Conservation (phyloP, 2,888 invertebrate genomes). For the Lycaena phlaeas region DNA sequence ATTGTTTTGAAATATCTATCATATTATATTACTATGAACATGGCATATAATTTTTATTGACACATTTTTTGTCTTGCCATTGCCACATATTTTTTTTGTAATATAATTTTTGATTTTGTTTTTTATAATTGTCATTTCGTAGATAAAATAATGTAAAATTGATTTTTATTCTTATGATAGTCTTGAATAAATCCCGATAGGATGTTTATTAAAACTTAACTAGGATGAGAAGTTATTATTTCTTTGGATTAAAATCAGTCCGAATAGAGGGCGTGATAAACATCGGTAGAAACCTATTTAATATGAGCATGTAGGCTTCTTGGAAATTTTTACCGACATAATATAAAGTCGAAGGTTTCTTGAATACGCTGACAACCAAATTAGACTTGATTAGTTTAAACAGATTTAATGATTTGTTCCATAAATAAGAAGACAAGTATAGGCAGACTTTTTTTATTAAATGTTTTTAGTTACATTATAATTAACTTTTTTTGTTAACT, state of each 20-base stretch:
- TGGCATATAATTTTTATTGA: too few species aligned
- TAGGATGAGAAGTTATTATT: background rate
- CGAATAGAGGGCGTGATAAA: background rate
- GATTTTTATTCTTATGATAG: background rate
- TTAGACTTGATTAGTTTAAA: background rate
- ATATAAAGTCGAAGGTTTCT: too few species aligned
- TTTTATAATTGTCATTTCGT: background rate
- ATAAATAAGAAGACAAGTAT: too few species aligned
- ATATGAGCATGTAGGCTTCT: background rate
- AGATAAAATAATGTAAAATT: conserved; percentile 5
- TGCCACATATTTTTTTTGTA: background rate
- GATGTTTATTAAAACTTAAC: background rate
- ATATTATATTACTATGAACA: background rate
- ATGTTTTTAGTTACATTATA: too few species aligned
- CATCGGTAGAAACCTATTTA: background rate
- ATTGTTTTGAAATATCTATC: background rate
- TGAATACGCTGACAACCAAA: background rate
- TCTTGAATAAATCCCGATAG: background rate
- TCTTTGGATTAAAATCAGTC: conserved; percentile 8
- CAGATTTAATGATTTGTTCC: too few species aligned
- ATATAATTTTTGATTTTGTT: background rate
- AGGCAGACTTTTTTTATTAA: too few species aligned
- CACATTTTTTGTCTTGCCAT: too few species aligned
- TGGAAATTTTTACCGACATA: background rate
- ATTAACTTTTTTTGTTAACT: too few species aligned